Evolutionary conservation across 2,888 invertebrate genomes (phyloP), one percentile per base, ranked within the genome.

Genomic region (Erebia aethiops): DNA sequence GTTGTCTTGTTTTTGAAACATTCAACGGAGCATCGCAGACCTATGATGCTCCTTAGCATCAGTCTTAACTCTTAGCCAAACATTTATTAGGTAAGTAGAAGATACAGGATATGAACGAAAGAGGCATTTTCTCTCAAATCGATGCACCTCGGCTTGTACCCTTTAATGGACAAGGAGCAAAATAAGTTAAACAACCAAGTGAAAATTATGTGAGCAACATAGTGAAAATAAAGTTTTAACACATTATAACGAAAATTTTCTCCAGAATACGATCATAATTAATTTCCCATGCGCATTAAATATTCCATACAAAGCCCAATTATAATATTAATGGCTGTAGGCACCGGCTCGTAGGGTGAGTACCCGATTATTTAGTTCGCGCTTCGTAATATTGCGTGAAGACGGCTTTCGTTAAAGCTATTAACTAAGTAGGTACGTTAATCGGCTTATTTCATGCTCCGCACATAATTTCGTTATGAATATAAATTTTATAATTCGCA

Each of bases 241-340:
- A 54, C 21, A 56, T 21, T 18, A 13, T 57, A 26, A 21, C 56
- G 26, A 61, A 18, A 54, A 41, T 5, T 56, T 56, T 43, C 54
- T 56, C 8, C 41, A 65, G 35, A 52, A 64, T 64, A 41, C 35
- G 52, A 54, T 18, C 18, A 76, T 82, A 79, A 82, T 79, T 81
- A 87, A 87, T 88, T 88, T 85, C 84, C 85, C 84, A 85, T 81
- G 72, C 72, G 83, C 69, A 79, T 82, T 84, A 64, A 71, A 72
- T 68, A 75, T 75, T 68, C 70, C 63, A 69, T 56, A 72, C 65
- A 75, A 75, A 67, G 63, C 69, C 67, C 71, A 71, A 75, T 76
- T 76, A 75, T 63, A 75, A 71, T 74, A 72, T 76, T 73, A 76
- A 76, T 75, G 69, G 71, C 71, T 63, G 61, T 64, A 51, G 63